Conservation (phyloP, 2,113 vertebrate species). For the Datnioides undecimradiatus region DNA sequence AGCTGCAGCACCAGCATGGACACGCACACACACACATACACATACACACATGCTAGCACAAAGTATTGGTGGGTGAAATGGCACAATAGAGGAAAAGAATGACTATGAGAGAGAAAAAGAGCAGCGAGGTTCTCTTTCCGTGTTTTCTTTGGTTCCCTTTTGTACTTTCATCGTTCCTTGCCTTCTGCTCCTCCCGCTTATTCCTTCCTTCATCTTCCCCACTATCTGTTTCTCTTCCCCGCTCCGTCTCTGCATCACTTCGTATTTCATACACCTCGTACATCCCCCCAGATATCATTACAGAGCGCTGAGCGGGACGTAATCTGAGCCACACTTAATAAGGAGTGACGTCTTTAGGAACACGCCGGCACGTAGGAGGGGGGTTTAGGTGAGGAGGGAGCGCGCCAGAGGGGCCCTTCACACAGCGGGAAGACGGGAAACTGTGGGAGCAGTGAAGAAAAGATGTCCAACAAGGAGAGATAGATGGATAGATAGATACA, state of each 20-base stretch:
- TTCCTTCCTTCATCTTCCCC: not conserved
- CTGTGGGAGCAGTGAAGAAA: not conserved
- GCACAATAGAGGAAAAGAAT: slow-evolving; percentile 19
- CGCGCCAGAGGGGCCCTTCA: not conserved
- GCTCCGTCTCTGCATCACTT: not conserved
- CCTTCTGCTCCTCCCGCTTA: not conserved
- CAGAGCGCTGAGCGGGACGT: not conserved
- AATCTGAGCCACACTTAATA: not conserved
- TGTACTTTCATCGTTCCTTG: not conserved
- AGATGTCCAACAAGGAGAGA: too few species aligned
- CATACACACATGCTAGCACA: slow-evolving; percentile 27
- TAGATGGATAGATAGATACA: too few species aligned
- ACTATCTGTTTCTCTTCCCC: not conserved
- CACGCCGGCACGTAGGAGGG: not conserved
- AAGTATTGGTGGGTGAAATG: slow-evolving; percentile 24
- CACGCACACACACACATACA: slow-evolving; percentile 35
- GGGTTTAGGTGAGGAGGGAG: not conserved
- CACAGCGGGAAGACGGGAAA: not conserved
- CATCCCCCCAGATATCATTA: slow-evolving; percentile 8
- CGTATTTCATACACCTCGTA: slow-evolving; percentile 5
- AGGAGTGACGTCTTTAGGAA: slow-evolving; percentile 12
- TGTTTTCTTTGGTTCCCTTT: slow-evolving; percentile 22
- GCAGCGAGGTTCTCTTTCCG: not conserved
- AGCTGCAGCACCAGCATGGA: slow-evolving; percentile 22
- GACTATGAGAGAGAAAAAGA: not conserved